Evolutionary conservation across 2,888 invertebrate genomes (phyloP).

Genomic region (Melitaea athalia): DNA sequence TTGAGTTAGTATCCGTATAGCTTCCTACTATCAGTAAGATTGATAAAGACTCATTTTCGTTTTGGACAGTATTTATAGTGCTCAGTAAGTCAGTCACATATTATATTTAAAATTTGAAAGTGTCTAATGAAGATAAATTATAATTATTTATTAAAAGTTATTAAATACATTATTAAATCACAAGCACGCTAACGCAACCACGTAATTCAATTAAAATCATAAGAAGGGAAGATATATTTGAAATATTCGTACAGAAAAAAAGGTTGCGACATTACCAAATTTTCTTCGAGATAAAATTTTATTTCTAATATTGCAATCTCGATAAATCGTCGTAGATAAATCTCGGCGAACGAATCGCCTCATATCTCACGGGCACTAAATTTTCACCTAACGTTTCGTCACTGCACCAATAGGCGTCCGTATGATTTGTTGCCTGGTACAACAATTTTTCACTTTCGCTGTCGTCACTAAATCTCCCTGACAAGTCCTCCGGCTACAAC

Average conservation of each 20-base stretch:
- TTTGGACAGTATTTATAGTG: no score
- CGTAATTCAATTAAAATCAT: neutral
- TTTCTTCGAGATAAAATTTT: neutral
- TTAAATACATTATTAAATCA: neutral
- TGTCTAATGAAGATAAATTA: no score
- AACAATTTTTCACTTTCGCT: conserved; percentile 54
- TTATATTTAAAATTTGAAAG: no score
- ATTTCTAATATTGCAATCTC: conserved; percentile 7
- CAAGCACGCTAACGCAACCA: neutral
- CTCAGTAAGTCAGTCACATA: no score
- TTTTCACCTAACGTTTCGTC: conserved; percentile 46
- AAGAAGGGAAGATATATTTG: neutral
- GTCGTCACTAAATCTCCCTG: conserved; percentile 53
- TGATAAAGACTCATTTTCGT: no score
- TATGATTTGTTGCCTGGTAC: conserved; percentile 53
- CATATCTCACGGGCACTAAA: conserved; percentile 39
- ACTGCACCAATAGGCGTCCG: conserved; percentile 47
- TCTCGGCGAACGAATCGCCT: conserved; percentile 18
- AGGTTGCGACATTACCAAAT: neutral
- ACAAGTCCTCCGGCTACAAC: conserved; percentile 48
- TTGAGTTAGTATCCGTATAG: no score
- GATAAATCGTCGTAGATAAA: conserved; percentile 23
- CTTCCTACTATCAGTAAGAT: no score
- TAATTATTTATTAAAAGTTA: neutral
- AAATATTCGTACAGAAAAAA: neutral